Evolutionary conservation across 2,113 vertebrate genomes (phyloP).

Genomic region (Paralichthys olivaceus): DNA sequence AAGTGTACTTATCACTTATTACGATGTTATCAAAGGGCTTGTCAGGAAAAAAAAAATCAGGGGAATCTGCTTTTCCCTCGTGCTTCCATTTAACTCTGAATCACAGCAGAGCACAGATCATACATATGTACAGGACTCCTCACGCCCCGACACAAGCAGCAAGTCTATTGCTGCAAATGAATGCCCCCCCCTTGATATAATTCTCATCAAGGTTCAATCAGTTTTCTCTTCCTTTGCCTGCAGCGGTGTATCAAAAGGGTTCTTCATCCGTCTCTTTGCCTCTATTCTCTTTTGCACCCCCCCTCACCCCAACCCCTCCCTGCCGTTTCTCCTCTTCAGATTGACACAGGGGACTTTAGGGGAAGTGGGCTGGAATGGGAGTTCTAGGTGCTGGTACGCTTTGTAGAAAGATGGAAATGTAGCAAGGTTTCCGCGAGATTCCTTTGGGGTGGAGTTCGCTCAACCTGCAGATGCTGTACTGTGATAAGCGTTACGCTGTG

Average conservation of each 20-base stretch:
- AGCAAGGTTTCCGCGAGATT: neutral
- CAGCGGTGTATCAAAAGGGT: slow-evolving; percentile 75
- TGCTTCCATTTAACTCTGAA: slow-evolving; percentile 62
- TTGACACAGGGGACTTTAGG: slow-evolving; percentile 48
- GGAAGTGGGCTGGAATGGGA: slow-evolving; percentile 6
- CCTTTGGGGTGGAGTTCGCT: neutral
- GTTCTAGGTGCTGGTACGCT: slow-evolving; percentile 11
- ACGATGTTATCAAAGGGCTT: slow-evolving; percentile 59
- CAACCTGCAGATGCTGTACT: neutral
- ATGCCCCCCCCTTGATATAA: slow-evolving; percentile 70
- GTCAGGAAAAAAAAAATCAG: slow-evolving; percentile 55
- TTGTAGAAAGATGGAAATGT: slow-evolving; percentile 33
- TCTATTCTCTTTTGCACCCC: slow-evolving; percentile 33
- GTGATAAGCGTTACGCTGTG: neutral
- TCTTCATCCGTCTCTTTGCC: slow-evolving; percentile 65
- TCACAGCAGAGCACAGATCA: slow-evolving; percentile 72
- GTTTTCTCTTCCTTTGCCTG: slow-evolving; percentile 75
- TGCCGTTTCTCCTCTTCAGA: slow-evolving; percentile 34
- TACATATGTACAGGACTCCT: slow-evolving; percentile 71
- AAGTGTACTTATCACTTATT: slow-evolving; percentile 53
- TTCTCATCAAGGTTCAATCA: slow-evolving; percentile 80
- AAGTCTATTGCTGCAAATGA: slow-evolving; percentile 72
- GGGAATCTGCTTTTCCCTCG: slow-evolving; percentile 56
- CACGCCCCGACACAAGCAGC: slow-evolving; percentile 44
- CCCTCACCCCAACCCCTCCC: neutral